Evolutionary conservation across 2,888 invertebrate species (phyloP), one percentile per base, ranked within the genome.

Genomic region (Torymus auratus): DNA sequence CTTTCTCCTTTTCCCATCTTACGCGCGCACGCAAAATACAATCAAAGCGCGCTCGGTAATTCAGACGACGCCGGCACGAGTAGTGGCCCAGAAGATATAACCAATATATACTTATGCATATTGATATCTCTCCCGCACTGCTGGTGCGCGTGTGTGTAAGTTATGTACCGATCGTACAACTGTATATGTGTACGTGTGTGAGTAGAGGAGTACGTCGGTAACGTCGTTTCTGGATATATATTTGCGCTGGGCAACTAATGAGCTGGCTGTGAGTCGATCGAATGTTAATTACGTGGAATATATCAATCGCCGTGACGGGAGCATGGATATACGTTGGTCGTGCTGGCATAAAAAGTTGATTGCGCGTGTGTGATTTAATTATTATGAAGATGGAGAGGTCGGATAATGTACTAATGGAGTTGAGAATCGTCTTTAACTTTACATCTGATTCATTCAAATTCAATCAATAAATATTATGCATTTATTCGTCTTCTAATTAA

Each of bases 61-160:
- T 76, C 60, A 28, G 67, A 55, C 20, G 60, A 65, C 20, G 41
- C 28, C 7, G 5, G 28, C 7, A 56, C 70, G 80, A 76, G 28
- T 76, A 55, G 13, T 17, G 55, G n/a, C 5, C 52, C 14, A 17
- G 62, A 17, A 70, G 23, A 50, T 77, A 73, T 72, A 75, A 52
- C 73, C 71, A 58, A 73, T 69, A 69, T 71, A 70, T 71, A 70
- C 72, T 73, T 78, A 74, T 78, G 74, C 74, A 73, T 67, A 70
- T 81, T 67, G 78, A 71, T 78, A 78, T 71, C 14, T 61, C 3
- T 12, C 41, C 20, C 5, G 41, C 7, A 7, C 20, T 50, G 58
- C 67, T n/a, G n/a, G 23, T 64, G 55, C 52, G 55, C 55, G 12
- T 23, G 14, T 60, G n/a, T 65, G 52, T 56, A 17, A 28, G 28